Evolutionary conservation across 2,797 vertebrate species (phyloP).

Genomic region (Sebastes cheni): DNA sequence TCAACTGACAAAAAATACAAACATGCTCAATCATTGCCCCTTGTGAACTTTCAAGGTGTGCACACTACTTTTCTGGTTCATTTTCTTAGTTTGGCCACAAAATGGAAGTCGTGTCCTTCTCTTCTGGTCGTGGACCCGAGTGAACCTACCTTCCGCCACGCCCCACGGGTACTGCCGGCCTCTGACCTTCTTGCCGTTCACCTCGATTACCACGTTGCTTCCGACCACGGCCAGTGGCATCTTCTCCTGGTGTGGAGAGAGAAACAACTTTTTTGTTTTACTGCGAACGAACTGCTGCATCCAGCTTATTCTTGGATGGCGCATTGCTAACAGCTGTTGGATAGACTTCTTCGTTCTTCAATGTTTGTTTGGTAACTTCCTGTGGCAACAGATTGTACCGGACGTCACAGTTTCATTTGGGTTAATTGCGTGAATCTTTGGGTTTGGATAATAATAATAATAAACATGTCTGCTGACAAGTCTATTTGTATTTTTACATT

Average conservation of each 20-base stretch:
- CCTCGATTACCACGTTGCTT: slow-evolving; percentile 85
- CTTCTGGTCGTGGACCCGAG: background rate
- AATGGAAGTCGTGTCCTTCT: background rate
- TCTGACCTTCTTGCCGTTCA: slow-evolving; percentile 87
- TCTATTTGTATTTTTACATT: too few species aligned
- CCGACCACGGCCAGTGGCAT: slow-evolving; percentile 86
- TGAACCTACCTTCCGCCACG: slow-evolving; percentile 84
- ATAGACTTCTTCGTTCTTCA: too few species aligned
- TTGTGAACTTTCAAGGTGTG: background rate
- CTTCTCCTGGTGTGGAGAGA: slow-evolving; percentile 72
- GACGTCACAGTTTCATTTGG: too few species aligned
- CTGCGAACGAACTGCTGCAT: background rate
- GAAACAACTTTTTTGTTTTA: background rate
- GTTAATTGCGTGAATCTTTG: too few species aligned
- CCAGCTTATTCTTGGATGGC: too few species aligned
- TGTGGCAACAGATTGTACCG: accelerated
- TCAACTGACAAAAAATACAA: background rate
- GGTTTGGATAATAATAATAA: too few species aligned
- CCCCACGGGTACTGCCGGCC: slow-evolving; percentile 88
- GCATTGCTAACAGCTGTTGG: too few species aligned
- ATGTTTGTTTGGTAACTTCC: too few species aligned
- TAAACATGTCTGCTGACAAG: too few species aligned
- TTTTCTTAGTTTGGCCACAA: background rate
- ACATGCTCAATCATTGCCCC: background rate
- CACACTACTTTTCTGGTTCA: background rate